Percentiles rank a stretch among this genome's conserved stretches.
These are phyloP conservation scores for Heliconius ethilla DNA, from an alignment of 2,888 invertebrate species.

Conservation along the genomic window DNA sequence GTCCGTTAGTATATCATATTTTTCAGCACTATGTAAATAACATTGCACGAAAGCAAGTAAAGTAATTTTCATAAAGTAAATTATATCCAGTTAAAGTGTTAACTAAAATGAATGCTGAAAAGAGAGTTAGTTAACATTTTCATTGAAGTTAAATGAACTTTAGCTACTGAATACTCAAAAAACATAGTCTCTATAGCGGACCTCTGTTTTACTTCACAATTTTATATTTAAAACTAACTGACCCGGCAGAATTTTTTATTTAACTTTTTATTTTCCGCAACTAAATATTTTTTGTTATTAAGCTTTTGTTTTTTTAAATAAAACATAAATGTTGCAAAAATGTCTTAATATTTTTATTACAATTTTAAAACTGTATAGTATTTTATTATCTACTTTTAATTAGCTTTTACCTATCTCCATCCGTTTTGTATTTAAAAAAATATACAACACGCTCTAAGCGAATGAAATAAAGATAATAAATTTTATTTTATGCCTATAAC, in stretches of 20 bases:
- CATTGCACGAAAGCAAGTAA: neutral
- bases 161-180: constrained; percentile 13
- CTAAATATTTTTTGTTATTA: neutral
- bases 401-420: neutral
- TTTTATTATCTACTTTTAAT: neutral
- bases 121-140: neutral
- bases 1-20: neutral
- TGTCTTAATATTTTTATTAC: too few relatives aligned
- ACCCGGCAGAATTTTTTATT: neutral
- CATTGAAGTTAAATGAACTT: constrained; percentile 17
- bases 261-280: neutral
- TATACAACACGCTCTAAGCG: neutral
- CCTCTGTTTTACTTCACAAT: constrained; percentile 12
- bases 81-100: constrained; percentile 12
- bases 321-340: too few relatives aligned
- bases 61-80: constrained; percentile 10
- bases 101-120: constrained; percentile 8
- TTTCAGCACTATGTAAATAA: neutral
- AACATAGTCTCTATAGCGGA: neutral
- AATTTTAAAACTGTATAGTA: neutral
- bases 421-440: neutral
- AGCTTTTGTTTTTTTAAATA: neutral
- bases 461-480: neutral
- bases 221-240: constrained; percentile 5
- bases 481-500: neutral